Base-by-base conservation (phyloP, 2,797 vertebrate genomes). In the Manis pentadactyla region DNA sequence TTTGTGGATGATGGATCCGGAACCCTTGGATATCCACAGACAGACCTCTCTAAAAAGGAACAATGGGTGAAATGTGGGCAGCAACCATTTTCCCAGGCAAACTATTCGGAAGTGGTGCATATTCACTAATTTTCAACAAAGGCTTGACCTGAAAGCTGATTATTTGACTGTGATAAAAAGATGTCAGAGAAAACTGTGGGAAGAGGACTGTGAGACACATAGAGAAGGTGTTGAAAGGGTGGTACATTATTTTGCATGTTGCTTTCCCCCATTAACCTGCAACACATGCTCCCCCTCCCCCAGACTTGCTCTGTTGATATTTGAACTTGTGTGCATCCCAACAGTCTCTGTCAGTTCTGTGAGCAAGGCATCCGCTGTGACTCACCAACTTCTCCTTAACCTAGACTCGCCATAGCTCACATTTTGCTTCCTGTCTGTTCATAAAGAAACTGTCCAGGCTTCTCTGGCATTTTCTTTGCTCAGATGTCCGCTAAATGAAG, bases 401-500 rank as follows among this genome's bases (percentile, higher is more conserved):
- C 12, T 37, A 75, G 64, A 79, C 29, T 12, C 1, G 29, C 84
- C 39, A 15, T 49, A 12, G 46, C 46, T 95, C 29, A 53, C 85
- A 59, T 71, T 90, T 23, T 79, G 61, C 55, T 89, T 88, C 84
- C 61, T 86, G 53, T 94, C 94, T 93, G 84, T 21, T 78, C 61
- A 18, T 64, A 53, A 78, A 93, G 66, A 82, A 78, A 91, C 77
- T 55, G 59, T 90, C 88, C 75, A 84, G 89, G 74, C 61, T 87
- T 49, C 68, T 66, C 59, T 49, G 75, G 91, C 79, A 57, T 64
- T 93, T 97, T 69, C 69, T 81, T 77, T 90, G 74, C 94, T 95
- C 85, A 63, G 51, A 95, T 57, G 90, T 97, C 66, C 95, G 96
- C 69, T 63, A 39, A 49, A 74, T 93, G 97, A 96, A 89, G 94